These are phyloP conservation scores for Somateria mollissima DNA, from an alignment of 2,797 vertebrate genomes.

Conservation along the genomic window DNA sequence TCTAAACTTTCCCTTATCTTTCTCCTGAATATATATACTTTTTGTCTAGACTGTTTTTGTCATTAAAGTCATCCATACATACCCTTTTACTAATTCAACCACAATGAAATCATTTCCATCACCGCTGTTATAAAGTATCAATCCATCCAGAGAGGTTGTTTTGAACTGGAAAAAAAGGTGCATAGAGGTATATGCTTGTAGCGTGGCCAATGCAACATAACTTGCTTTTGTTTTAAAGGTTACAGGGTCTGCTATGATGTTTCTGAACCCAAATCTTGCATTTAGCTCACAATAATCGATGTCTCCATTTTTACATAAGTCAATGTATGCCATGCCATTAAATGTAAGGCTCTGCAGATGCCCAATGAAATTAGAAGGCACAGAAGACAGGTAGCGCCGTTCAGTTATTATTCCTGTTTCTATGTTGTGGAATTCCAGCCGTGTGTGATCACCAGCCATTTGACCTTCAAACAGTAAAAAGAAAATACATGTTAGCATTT, in stretches of 20 bases:
- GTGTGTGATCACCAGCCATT: constrained; percentile 97
- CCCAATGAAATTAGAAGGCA: constrained; percentile 98
- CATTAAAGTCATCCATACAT: constrained; percentile 58
- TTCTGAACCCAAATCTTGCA: constrained; percentile 96
- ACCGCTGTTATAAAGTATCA: constrained; percentile 97
- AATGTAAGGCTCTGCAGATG: constrained; percentile 97
- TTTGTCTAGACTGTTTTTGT: not conserved
- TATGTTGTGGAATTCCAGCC: constrained; percentile 98
- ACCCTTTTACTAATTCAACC: constrained; percentile 99
- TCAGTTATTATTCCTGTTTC: constrained; percentile 98
- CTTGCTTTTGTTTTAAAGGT: constrained; percentile 99
- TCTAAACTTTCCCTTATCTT: not conserved
- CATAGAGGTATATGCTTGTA: constrained; percentile 99
- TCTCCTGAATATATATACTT: not conserved
- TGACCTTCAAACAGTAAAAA: constrained; percentile 85
- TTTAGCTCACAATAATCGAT: constrained; percentile 99
- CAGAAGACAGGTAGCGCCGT: constrained; percentile 89
- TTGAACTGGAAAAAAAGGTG: constrained; percentile 99
- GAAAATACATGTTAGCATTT: constrained; percentile 40
- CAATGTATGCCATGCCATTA: constrained; percentile 99
- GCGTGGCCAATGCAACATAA: constrained; percentile 91
- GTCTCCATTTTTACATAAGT: constrained; percentile 98
- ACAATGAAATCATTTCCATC: constrained; percentile 99
- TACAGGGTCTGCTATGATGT: constrained; percentile 97
- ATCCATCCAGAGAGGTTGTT: constrained; percentile 95